Base-by-base conservation (phyloP, 2,113 vertebrate genomes). In the Clinocottus analis region DNA sequence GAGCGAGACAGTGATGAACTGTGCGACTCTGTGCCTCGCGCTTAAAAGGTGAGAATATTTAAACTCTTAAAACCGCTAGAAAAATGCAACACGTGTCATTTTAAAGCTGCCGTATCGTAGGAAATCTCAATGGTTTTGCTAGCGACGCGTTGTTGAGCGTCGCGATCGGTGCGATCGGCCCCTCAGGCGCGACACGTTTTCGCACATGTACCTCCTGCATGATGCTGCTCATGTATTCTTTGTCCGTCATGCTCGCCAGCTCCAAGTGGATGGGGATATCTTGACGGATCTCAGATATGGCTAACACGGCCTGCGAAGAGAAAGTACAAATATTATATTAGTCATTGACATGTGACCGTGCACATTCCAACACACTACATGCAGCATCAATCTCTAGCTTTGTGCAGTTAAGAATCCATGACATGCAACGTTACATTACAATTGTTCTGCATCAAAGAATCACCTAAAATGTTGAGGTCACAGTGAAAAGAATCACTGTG, bases 181-280 rank as follows among this genome's bases (percentile, higher is more conserved):
- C n/a, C n/a, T n/a, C n/a, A n/a, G 10, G 41, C 12, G 37, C 7
- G 45, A 51, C 72, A 8, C 29, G 45, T 2, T 25, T 61, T 41
- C 53, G 23, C 21, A 70, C 92, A 87, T 90, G 94, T 98, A 99
- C 98, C 98, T 99, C 96, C 89, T 96, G 95, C 84, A 98, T 91
- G 51, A 99, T 97, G 89, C 91, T 95, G 91, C 93, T 96, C 98
- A 99, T 98, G 86, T 97, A 96, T 47, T 97, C 96, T 76, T 84
- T 94, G 84, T 98, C 96, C 0, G 97, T 99, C 98, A 99, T 99
- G 80, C 98, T 99, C 33, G 98, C 98, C 94, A 99, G 77, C 92
- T 99, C 98, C 79, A 99, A 92, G 85, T 99, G 98, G 72, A 99
- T 90, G 43, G 98, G 97, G 66, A 97, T 87, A 43, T 97, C 95